phyloP scores from a whole-genome alignment of 2,888 invertebrate genomes.

The Microplitis deprimator region DNA sequence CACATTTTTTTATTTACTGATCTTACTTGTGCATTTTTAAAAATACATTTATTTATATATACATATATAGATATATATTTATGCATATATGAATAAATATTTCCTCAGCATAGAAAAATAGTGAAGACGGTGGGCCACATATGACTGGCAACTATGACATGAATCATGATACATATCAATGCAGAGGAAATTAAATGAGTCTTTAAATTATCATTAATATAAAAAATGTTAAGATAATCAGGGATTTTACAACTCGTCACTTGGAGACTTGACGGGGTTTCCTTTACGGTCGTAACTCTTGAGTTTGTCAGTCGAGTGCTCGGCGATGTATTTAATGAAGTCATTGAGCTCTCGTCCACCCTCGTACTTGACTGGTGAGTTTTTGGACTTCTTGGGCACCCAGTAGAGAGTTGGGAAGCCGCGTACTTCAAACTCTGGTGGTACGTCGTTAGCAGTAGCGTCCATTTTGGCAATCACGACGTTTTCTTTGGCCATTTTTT shows the following conservation, averaged over 20 bases:
- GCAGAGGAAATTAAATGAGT: background rate
- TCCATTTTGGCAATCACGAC: slow-evolving; percentile 97
- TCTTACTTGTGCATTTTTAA: background rate
- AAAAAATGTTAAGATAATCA: background rate
- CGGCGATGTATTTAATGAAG: slow-evolving; percentile 94
- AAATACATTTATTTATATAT: slow-evolving; percentile 5
- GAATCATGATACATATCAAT: background rate
- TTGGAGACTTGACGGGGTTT: slow-evolving; percentile 75
- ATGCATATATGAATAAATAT: background rate
- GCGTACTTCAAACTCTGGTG: slow-evolving; percentile 88
- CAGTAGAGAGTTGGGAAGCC: slow-evolving; percentile 99
- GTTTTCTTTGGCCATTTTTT: slow-evolving; percentile 87
- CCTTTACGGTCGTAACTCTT: slow-evolving; percentile 91
- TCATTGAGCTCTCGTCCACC: slow-evolving; percentile 95
- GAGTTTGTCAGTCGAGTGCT: slow-evolving; percentile 90
- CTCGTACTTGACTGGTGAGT: slow-evolving; percentile 88
- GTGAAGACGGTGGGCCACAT: background rate
- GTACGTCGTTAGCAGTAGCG: slow-evolving; percentile 98
- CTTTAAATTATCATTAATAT: background rate
- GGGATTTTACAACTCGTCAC: slow-evolving; percentile 75
- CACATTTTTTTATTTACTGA: background rate
- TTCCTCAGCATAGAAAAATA: background rate
- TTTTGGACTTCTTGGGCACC: slow-evolving; percentile 87
- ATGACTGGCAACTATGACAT: background rate
- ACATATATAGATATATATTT: background rate